A percentile compares a stretch with the other conserved stretches of the same genome.
Conservation (phyloP, 2,888 invertebrate species). For the Agrochola macilenta region DNA sequence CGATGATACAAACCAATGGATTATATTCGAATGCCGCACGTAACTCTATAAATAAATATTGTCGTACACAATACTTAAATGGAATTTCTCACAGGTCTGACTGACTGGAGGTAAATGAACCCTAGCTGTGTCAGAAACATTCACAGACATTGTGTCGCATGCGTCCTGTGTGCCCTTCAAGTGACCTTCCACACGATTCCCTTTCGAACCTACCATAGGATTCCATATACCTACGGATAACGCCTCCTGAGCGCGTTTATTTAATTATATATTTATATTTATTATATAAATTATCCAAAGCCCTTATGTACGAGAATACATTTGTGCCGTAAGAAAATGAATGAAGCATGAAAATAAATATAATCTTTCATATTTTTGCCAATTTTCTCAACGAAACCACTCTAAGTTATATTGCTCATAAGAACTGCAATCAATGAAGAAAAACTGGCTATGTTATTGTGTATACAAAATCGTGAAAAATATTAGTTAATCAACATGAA, state of each 20-base stretch:
- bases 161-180: conserved; percentile 72
- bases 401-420: neutral
- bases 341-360: conserved; percentile 11
- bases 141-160: conserved; percentile 72
- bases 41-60: conserved; percentile 30
- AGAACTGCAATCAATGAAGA: conserved; percentile 10
- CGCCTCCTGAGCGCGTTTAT: neutral
- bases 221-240: neutral
- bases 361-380: neutral
- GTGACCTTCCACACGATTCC: conserved; percentile 73
- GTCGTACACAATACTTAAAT: conserved; percentile 33
- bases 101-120: conserved; percentile 67
- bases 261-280: too few relatives aligned
- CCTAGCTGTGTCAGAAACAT: conserved; percentile 58
- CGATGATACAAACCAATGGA: conserved; percentile 25
- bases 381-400: neutral
- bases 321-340: conserved; percentile 9
- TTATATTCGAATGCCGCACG: conserved; percentile 20
- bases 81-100: conserved; percentile 34
- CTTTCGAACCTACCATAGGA: conserved; percentile 30
- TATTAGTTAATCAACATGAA: neutral
- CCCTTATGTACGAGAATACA: conserved; percentile 8
- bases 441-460: neutral
- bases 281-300: neutral
- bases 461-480: conserved; percentile 21